phyloP scores from a whole-genome alignment of 2,113 vertebrate genomes.

The Australoheros scitulus region DNA sequence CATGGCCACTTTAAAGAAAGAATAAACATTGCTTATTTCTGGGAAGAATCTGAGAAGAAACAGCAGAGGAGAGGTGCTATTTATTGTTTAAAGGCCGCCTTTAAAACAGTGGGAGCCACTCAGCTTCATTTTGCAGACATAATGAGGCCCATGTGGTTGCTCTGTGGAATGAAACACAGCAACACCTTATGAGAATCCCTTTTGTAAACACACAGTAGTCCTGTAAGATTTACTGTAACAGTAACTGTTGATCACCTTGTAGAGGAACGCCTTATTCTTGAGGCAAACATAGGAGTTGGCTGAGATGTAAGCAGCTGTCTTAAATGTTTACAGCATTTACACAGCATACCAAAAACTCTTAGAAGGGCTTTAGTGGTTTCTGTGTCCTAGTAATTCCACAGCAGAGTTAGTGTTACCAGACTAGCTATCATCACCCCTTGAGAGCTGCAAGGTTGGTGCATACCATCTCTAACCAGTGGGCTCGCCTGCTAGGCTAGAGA shows the following conservation, averaged over 20 bases:
- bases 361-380: constrained; percentile 58
- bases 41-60: background rate
- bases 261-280: background rate
- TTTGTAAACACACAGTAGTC: constrained; percentile 28
- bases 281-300: background rate
- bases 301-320: constrained; percentile 22
- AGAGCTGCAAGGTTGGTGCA: constrained; percentile 49
- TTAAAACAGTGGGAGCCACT: background rate
- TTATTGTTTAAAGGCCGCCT: background rate
- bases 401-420: constrained; percentile 66
- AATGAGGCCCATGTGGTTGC: background rate
- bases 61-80: background rate
- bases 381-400: constrained; percentile 47
- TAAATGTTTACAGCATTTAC: constrained; percentile 59
- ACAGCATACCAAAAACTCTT: constrained; percentile 60
- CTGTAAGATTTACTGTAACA: constrained; percentile 3
- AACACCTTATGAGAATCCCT: constrained; percentile 3
- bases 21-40: background rate
- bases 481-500: constrained; percentile 26
- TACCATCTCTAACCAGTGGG: constrained; percentile 46
- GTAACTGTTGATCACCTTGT: constrained; percentile 34
- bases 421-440: constrained; percentile 62
- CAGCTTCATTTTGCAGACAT: background rate
- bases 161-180: constrained; percentile 7
- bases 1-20: background rate